phyloP scores from a whole-genome alignment of 2,113 vertebrate genomes.

The Hemiscyllium ocellatum region DNA sequence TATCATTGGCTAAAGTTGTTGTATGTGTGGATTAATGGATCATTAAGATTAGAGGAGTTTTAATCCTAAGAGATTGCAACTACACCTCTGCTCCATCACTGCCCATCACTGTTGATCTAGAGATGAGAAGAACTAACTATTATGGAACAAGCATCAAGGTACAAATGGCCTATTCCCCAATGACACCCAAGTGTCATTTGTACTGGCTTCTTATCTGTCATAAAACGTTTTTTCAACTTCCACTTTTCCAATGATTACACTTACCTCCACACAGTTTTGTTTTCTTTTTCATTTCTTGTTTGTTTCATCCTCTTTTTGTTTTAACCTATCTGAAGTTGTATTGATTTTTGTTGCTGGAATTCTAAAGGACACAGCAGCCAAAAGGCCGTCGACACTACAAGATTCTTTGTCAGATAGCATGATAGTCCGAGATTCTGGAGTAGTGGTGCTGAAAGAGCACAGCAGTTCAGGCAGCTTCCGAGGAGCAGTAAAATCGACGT shows the following conservation, averaged over 20 bases:
- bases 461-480: too few species aligned
- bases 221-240: neutral
- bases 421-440: neutral
- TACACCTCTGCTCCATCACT: neutral
- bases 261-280: neutral
- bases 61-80: neutral
- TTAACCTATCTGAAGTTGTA: neutral
- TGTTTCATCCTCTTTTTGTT: neutral
- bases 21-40: neutral
- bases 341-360: slow-evolving; percentile 1
- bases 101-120: neutral
- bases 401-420: neutral
- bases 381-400: neutral
- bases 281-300: neutral
- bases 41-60: neutral
- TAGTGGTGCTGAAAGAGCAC: too few species aligned
- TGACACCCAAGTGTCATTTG: neutral
- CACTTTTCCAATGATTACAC: neutral
- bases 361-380: neutral
- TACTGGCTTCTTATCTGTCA: neutral
- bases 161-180: neutral
- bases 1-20: neutral
- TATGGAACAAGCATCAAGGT: neutral
- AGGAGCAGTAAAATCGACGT: too few species aligned
- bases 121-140: neutral